Conservation (phyloP, 2,113 vertebrate genomes). For the Dipodomys ordii region DNA sequence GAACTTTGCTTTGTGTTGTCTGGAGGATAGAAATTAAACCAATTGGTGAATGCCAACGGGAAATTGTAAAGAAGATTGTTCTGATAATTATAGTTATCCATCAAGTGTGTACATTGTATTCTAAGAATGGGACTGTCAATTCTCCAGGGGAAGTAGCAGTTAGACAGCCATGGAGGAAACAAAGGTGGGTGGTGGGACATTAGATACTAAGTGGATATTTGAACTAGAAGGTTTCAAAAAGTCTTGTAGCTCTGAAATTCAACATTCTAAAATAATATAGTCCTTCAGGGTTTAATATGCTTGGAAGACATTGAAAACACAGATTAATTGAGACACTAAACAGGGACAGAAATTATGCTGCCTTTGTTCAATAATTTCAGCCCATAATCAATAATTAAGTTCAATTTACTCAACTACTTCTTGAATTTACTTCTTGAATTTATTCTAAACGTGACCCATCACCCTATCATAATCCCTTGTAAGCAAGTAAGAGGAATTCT, state of each 20-base stretch:
- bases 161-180: background rate
- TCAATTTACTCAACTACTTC: background rate
- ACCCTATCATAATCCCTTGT: background rate
- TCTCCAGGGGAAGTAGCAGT: background rate
- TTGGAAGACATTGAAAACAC: background rate
- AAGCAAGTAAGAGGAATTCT: background rate
- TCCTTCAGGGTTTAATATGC: background rate
- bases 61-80: slow-evolving; percentile 2
- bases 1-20: background rate
- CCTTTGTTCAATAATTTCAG: background rate
- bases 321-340: background rate
- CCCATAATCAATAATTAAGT: background rate
- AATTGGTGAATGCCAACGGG: background rate
- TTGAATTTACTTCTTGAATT: background rate
- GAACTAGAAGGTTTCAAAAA: background rate
- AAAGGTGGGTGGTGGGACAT: background rate
- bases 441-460: background rate
- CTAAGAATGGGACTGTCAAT: background rate
- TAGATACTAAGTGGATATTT: background rate
- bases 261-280: background rate
- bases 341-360: background rate
- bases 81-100: background rate
- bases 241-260: background rate
- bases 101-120: background rate
- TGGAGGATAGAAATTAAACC: background rate